A percentile compares a stretch with the other conserved stretches of the same genome.
phyloP scores from a whole-genome alignment of 2,113 vertebrate genomes.

The Apodemus speciosus region DNA sequence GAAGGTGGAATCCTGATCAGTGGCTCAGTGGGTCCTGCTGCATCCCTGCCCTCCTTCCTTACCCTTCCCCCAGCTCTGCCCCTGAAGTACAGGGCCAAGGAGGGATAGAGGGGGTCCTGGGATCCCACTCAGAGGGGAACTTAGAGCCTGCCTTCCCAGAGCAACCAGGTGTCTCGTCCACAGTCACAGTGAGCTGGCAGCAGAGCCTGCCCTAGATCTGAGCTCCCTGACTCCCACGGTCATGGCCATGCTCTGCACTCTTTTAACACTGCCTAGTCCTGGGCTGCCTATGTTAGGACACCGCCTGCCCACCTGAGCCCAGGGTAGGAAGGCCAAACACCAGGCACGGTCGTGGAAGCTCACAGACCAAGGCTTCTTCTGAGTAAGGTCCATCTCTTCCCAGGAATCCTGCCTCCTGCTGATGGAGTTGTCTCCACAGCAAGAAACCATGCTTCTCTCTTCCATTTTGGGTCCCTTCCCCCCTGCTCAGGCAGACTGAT shows the following conservation, averaged over 20 bases:
- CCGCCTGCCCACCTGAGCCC: conserved; percentile 60
- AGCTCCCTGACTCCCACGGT: conserved; percentile 38
- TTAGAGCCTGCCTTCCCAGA: conserved; percentile 54
- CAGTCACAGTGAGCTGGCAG: conserved; percentile 58
- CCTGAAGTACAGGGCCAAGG: conserved; percentile 64
- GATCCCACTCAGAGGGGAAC: conserved; percentile 27
- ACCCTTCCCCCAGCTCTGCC: conserved; percentile 60
- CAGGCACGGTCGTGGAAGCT: neutral
- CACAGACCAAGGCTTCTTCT: conserved; percentile 11
- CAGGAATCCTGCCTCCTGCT: conserved; percentile 36
- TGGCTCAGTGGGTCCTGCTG: neutral
- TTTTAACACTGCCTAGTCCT: conserved; percentile 72
- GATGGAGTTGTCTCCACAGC: conserved; percentile 19
- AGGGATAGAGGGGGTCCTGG: conserved; percentile 53
- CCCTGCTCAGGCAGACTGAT: conserved; percentile 43
- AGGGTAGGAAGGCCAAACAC: conserved; percentile 37
- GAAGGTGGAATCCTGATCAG: conserved; percentile 92
- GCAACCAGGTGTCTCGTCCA: conserved; percentile 55
- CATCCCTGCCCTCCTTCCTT: conserved; percentile 9
- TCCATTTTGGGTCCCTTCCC: conserved; percentile 10
- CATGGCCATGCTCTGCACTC: conserved; percentile 35
- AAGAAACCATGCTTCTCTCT: conserved; percentile 56
- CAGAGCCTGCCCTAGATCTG: conserved; percentile 49
- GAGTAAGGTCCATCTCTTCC: conserved; percentile 50
- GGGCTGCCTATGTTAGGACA: conserved; percentile 46